phyloP scores from a whole-genome alignment of 92 coral and sea anemone species.

The Phenganax subtilis region DNA sequence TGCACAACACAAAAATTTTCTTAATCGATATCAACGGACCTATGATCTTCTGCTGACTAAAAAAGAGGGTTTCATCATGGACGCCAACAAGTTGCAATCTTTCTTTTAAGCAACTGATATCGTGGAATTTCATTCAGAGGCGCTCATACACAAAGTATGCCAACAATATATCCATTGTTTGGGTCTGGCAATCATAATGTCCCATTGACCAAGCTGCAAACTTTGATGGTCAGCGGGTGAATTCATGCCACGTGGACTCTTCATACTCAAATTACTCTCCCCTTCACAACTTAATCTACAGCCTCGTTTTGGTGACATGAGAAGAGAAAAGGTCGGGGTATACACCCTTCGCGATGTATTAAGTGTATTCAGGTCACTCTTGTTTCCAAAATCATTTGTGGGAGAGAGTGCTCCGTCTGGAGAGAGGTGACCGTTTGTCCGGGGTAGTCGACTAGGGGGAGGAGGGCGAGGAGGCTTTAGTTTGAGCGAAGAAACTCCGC shows the following conservation, averaged over 20 bases:
- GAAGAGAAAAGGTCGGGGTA: constrained; percentile 12
- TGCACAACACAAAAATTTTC: too few relatives aligned
- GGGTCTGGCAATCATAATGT: constrained; percentile 67
- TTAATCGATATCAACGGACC: too few relatives aligned
- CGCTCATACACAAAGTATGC: constrained; percentile 55
- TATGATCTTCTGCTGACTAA: too few relatives aligned
- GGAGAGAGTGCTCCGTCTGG: neutral
- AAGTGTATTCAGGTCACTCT: constrained; percentile 35
- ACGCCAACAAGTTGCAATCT: too few relatives aligned
- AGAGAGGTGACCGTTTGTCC: neutral
- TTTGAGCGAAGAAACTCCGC: neutral
- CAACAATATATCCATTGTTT: constrained; percentile 94
- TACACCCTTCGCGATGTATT: constrained; percentile 28
- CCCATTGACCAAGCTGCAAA: constrained; percentile 80
- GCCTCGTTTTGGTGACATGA: constrained; percentile 36
- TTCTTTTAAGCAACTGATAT: neutral
- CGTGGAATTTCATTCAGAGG: constrained; percentile 13
- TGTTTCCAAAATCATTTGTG: neutral
- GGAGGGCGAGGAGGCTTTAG: constrained; percentile 33
- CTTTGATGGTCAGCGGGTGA: constrained; percentile 30
- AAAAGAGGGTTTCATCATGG: too few relatives aligned
- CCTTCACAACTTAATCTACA: constrained; percentile 39
- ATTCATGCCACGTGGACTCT: constrained; percentile 27
- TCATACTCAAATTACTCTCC: constrained; percentile 21
- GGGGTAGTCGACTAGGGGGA: neutral